Base-by-base conservation (phyloP, 2,888 invertebrate species). In the Leistus spinibarbis region DNA sequence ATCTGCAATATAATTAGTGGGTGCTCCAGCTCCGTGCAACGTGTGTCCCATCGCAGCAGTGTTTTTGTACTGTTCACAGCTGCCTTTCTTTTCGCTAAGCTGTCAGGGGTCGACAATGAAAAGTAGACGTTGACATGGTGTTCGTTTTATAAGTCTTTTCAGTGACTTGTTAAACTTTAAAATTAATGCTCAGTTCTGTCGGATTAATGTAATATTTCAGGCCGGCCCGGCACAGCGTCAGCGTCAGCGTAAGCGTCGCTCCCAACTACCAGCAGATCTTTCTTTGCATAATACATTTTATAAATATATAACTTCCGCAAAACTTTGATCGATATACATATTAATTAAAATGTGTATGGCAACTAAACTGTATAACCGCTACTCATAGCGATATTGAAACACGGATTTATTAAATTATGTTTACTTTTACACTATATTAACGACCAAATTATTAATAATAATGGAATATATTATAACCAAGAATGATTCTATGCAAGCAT, bases 1-100 rank as follows among this genome's bases (percentile, higher is more conserved):
- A 78, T 75, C 71, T 54, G 10, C 65, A 71, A 71, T 71, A 71
- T n/a, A n/a, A 71, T 71, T 71, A 71, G 64, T 54, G 53, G 13
- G 16, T 10, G 24, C 63, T 64, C 64, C 71, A 71, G 64, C 64
- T 64, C 16, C 16, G 53, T 57, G 24, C n/a, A n/a, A n/a, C n/a
- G 40, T 40, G 40, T 40, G 40, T 40, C 10, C 40, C 40, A 40
- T n/a, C 40, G 40, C 40, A 40, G 40, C 7, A 5, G 13, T 40
- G 7, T 40, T 40, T 40, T 40, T 40, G 40, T 40, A 7, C 40
- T 1, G 1, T 40, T 40, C 13, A 13, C 40, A 40, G 40, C 40
- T 40, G 40, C 13, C 13, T 54, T 68, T 68, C 54, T 54, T 68
- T 54, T 53, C 22, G 56, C 54, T 40, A 40, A 40, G 24, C 17